phyloP scores from a whole-genome alignment of 2,888 invertebrate genomes.

The Pyralis farinalis region DNA sequence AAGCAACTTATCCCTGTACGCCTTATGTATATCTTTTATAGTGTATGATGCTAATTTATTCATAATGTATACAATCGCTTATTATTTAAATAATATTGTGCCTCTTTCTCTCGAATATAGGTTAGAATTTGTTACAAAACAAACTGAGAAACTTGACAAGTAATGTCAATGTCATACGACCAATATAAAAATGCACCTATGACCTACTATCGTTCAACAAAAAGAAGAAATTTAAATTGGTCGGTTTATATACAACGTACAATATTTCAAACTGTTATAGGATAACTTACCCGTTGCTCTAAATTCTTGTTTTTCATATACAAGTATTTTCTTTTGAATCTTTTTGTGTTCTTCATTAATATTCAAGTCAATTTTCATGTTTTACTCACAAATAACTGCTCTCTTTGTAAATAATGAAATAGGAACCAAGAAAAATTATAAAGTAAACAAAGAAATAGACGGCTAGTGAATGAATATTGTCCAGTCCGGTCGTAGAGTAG shows the following conservation, averaged over 20 bases:
- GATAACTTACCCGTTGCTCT: conserved; percentile 44
- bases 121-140: conserved; percentile 30
- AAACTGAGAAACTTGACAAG: conserved; percentile 25
- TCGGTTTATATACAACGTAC: conserved; percentile 30
- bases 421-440: no score
- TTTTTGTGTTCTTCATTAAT: conserved; percentile 23
- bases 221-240: conserved; percentile 27
- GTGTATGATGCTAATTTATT: conserved; percentile 69
- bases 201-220: no score
- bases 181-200: no score
- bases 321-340: conserved; percentile 26
- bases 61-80: conserved; percentile 38
- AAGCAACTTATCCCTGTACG: conserved; percentile 59
- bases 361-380: conserved; percentile 27
- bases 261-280: conserved; percentile 2
- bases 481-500: no score
- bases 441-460: no score
- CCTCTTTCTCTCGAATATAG: no score
- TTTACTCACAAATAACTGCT: no score
- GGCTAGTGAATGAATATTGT: no score
- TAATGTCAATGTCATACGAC: no score
- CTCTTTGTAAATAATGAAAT: no score
- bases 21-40: conserved; percentile 67
- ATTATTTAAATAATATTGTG: neutral
- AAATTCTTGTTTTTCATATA: conserved; percentile 41